These are phyloP conservation scores for Isurus oxyrinchus DNA, from an alignment of 2,113 vertebrate genomes.

Conservation along the genomic window DNA sequence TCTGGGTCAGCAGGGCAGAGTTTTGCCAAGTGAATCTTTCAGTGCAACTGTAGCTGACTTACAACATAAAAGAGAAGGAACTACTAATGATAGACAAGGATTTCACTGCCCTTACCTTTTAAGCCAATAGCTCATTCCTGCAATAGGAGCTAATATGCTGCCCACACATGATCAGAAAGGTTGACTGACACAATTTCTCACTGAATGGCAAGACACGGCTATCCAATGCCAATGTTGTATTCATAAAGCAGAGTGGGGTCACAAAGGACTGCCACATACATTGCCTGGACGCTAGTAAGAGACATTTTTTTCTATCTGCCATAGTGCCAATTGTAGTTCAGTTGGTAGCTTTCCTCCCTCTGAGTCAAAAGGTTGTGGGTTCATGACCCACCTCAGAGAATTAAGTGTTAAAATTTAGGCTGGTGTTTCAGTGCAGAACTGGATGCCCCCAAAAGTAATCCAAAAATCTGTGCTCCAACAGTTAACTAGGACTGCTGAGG, in stretches of 20 bases:
- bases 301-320: neutral
- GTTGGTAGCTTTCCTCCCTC: neutral
- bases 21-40: neutral
- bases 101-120: neutral
- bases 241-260: neutral
- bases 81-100: neutral
- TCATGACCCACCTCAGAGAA: neutral
- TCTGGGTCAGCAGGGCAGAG: neutral
- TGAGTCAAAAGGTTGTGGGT: neutral
- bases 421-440: neutral
- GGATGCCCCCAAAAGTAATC: neutral
- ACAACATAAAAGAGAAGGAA: neutral
- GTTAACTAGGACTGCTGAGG: too few relatives aligned
- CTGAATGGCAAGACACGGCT: neutral
- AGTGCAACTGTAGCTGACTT: neutral
- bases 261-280: neutral
- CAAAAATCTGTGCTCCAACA: neutral
- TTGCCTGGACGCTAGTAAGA: neutral
- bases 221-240: neutral
- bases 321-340: neutral
- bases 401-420: neutral
- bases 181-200: neutral
- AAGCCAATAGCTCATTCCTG: neutral
- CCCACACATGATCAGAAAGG: neutral
- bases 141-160: neutral